phyloP scores from a whole-genome alignment of 2,888 invertebrate genomes.

The Apoda limacodes region DNA sequence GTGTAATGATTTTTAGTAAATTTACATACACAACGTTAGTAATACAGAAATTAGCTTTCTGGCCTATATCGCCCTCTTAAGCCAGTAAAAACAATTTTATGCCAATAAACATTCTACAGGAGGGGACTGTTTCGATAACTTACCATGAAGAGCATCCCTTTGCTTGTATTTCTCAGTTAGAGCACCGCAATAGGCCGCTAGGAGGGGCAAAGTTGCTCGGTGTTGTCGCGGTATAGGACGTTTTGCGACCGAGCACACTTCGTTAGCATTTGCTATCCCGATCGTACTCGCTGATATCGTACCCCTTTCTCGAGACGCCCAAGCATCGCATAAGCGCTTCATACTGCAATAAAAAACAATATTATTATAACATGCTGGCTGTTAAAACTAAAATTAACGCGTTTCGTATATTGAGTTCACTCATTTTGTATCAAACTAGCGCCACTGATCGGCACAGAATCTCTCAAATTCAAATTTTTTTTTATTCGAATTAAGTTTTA shows the following conservation, averaged over 20 bases:
- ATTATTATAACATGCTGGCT: background rate
- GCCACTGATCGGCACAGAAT: too few species aligned
- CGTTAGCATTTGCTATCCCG: constrained; percentile 11
- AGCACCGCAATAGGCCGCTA: constrained; percentile 37
- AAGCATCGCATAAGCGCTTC: constrained; percentile 34
- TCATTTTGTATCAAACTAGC: too few species aligned
- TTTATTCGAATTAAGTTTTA: too few species aligned
- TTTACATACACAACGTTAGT: too few species aligned
- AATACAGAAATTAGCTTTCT: too few species aligned
- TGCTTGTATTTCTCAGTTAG: constrained; percentile 39
- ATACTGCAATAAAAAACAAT: constrained; percentile 22
- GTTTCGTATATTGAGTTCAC: too few species aligned
- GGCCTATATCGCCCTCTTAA: too few species aligned
- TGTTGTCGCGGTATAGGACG: constrained; percentile 8
- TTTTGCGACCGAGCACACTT: constrained; percentile 13
- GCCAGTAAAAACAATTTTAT: too few species aligned
- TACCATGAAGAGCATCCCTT: constrained; percentile 45
- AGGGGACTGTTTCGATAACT: too few species aligned
- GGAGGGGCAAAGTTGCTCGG: constrained; percentile 34
- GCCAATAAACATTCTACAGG: background rate
- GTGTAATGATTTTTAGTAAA: too few species aligned
- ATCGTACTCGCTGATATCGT: constrained; percentile 19
- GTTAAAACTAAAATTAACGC: too few species aligned
- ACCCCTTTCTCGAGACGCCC: constrained; percentile 24
- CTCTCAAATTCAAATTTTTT: too few species aligned